phyloP scores from a whole-genome alignment of 2,113 vertebrate genomes.

The Elaphurus davidianus region DNA sequence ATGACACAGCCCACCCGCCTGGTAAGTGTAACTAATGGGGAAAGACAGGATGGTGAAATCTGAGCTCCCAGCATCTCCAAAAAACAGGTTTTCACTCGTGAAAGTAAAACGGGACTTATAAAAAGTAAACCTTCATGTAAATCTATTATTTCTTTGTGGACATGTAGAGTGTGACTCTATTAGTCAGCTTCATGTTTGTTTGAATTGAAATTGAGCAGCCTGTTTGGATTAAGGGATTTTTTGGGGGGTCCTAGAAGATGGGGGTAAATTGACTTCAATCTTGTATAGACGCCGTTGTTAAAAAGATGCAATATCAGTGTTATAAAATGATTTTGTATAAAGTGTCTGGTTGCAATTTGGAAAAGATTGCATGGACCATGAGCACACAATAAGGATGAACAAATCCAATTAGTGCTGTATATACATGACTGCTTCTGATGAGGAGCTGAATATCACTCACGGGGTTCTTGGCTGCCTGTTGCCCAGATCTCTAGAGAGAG shows the following conservation, averaged over 20 bases:
- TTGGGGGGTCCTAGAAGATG: neutral
- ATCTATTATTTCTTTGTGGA: neutral
- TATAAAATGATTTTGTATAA: neutral
- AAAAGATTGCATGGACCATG: neutral
- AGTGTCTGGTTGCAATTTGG: neutral
- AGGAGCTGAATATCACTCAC: neutral
- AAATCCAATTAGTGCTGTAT: neutral
- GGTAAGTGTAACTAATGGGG: constrained; percentile 76
- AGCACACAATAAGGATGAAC: neutral
- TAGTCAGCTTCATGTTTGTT: neutral
- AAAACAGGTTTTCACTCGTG: neutral
- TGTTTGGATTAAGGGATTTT: neutral
- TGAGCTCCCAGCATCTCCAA: constrained; percentile 69
- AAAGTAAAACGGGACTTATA: neutral
- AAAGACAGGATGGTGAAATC: constrained; percentile 76
- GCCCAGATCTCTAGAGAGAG: neutral
- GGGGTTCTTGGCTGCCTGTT: neutral
- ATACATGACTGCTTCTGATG: neutral
- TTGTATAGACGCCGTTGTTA: neutral
- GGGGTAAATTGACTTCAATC: neutral
- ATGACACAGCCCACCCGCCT: constrained; percentile 43
- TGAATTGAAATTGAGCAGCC: neutral
- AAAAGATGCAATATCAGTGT: neutral
- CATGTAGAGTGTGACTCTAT: neutral
- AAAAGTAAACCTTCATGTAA: neutral